Percentiles rank a stretch among this genome's conserved stretches.
These are phyloP conservation scores for Papilio aristodemus DNA, from an alignment of 1,140 invertebrate genomes.

Conservation along the genomic window DNA sequence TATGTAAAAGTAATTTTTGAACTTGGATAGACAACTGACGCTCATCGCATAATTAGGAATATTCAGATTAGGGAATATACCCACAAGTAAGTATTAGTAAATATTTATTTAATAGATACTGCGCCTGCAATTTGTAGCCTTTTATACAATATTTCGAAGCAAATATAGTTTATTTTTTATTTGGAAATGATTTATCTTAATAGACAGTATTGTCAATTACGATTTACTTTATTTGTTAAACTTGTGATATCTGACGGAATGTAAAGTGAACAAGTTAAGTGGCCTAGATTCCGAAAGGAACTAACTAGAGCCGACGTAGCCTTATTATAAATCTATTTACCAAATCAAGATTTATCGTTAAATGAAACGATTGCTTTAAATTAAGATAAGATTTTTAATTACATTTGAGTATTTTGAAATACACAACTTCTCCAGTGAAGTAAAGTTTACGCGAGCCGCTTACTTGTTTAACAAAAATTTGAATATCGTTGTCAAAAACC, in stretches of 20 bases:
- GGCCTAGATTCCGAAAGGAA: constrained; percentile 1
- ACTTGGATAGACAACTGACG: too few species aligned
- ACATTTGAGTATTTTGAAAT: neutral
- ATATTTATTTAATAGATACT: too few species aligned
- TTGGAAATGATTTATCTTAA: neutral
- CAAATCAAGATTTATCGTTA: constrained; percentile 13
- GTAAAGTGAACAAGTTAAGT: constrained; percentile 14
- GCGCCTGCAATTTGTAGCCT: too few species aligned
- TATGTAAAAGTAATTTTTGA: too few species aligned
- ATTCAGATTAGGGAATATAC: too few species aligned
- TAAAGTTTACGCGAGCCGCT: too few species aligned
- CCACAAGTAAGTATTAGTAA: too few species aligned
- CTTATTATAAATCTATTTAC: constrained; percentile 14
- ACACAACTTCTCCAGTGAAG: neutral
- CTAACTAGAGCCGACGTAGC: neutral
- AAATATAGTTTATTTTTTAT: constrained; percentile 4
- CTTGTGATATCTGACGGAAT: neutral
- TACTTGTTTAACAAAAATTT: too few species aligned
- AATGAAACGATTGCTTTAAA: constrained; percentile 1
- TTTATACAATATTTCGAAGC: too few species aligned
- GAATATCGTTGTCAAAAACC: too few species aligned
- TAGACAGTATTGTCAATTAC: constrained; percentile 10
- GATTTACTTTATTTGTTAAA: constrained; percentile 20
- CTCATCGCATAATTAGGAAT: too few species aligned
- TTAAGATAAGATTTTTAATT: neutral